A percentile compares a stretch with the other conserved stretches of the same genome.
phyloP scores from a whole-genome alignment of 2,113 vertebrate species.

The Syrmaticus mikado region DNA sequence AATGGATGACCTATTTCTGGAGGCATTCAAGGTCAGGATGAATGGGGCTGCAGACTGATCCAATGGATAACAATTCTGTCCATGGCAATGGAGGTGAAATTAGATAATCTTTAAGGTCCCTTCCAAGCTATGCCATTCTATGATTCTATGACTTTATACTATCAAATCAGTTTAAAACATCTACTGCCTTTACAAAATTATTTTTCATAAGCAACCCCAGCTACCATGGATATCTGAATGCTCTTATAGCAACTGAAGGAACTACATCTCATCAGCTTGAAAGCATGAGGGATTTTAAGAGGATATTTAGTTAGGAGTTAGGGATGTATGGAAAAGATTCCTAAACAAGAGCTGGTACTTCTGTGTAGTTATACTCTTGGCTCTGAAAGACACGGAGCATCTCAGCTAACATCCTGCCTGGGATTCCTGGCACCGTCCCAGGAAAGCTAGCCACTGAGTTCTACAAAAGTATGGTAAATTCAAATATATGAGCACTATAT shows the following conservation, averaged over 20 bases:
- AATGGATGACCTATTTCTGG: too few relatives aligned
- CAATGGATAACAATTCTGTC: too few relatives aligned
- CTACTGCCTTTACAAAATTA: neutral
- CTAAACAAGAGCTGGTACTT: neutral
- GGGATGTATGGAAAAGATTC: neutral
- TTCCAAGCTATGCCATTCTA: too few relatives aligned
- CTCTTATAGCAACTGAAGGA: neutral
- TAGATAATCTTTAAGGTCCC: too few relatives aligned
- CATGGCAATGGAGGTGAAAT: too few relatives aligned
- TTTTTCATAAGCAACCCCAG: neutral
- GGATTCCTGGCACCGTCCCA: accelerated
- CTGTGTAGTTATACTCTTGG: accelerated
- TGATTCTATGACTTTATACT: neutral
- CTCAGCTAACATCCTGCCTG: accelerated
- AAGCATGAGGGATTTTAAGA: neutral
- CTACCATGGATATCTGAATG: neutral
- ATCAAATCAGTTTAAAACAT: neutral
- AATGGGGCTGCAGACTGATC: too few relatives aligned
- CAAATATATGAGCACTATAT: neutral
- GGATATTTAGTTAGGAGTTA: neutral
- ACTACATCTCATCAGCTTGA: neutral
- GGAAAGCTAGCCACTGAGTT: neutral
- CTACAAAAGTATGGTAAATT: accelerated
- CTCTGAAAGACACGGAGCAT: accelerated
- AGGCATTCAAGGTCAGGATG: too few relatives aligned